phyloP scores from a whole-genome alignment of 2,888 invertebrate genomes.

The Proisotoma minuta region DNA sequence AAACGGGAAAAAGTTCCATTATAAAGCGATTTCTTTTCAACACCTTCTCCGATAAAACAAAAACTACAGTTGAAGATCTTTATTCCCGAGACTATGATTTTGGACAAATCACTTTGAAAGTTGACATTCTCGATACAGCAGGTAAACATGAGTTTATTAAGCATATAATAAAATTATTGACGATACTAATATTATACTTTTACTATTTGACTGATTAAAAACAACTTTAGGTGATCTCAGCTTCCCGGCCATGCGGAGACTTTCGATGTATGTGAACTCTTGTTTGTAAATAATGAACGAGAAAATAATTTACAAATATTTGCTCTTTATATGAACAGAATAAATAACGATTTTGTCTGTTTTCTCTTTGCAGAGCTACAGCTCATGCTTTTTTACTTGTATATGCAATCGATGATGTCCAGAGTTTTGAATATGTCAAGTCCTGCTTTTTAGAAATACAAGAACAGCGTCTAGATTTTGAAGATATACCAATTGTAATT shows the following conservation, averaged over 20 bases:
- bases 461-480: constrained; percentile 71
- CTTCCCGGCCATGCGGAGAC: constrained; percentile 81
- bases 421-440: constrained; percentile 67
- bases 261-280: constrained; percentile 62
- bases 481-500: constrained; percentile 78
- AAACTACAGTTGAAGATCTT: constrained; percentile 83
- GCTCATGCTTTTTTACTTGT: constrained; percentile 84
- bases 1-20: constrained; percentile 81
- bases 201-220: not conserved
- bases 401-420: constrained; percentile 70
- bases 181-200: not conserved
- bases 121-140: constrained; percentile 56
- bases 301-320: too few species aligned
- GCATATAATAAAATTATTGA: constrained; percentile 66
- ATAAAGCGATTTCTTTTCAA: constrained; percentile 74
- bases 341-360: too few species aligned
- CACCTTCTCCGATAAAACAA: constrained; percentile 73
- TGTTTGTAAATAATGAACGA: too few species aligned
- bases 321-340: too few species aligned
- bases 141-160: constrained; percentile 85
- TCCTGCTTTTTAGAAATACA: constrained; percentile 75
- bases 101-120: constrained; percentile 68
- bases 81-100: constrained; percentile 77
- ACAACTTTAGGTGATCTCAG: constrained; percentile 62
- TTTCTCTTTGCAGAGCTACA: constrained; percentile 73